Evolutionary conservation across 2,113 vertebrate genomes (phyloP).

Genomic region (Pampusana beccarii): DNA sequence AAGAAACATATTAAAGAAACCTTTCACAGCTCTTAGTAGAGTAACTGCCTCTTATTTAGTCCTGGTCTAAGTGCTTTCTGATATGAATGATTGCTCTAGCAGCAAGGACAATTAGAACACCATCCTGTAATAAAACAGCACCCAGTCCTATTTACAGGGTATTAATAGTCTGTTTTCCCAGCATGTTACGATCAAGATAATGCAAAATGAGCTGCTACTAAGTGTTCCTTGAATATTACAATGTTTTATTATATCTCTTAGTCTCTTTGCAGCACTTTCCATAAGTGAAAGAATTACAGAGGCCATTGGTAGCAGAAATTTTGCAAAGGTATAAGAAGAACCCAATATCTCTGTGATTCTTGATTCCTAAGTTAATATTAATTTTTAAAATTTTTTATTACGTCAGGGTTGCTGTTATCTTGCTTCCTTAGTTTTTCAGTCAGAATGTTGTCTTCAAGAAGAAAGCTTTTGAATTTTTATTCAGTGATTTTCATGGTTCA

Average conservation of each 20-base stretch:
- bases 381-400: not conserved
- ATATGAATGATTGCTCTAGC: slow-evolving; percentile 14
- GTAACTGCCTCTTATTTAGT: slow-evolving; percentile 21
- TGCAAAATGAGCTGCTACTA: slow-evolving; percentile 7
- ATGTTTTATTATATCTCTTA: not conserved
- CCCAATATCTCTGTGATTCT: not conserved
- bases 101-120: slow-evolving; percentile 54
- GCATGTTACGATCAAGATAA: slow-evolving; percentile 9
- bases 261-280: not conserved
- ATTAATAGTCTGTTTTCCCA: slow-evolving; percentile 42
- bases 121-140: slow-evolving; percentile 57
- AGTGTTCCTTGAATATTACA: not conserved
- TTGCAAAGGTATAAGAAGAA: not conserved
- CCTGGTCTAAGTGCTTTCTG: slow-evolving; percentile 24
- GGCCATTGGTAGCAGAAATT: not conserved
- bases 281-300: not conserved
- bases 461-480: not conserved
- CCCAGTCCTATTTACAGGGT: slow-evolving; percentile 30
- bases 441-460: not conserved
- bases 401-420: not conserved
- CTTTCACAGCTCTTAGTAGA: slow-evolving; percentile 9
- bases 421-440: not conserved
- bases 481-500: not conserved
- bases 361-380: not conserved
- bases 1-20: slow-evolving; percentile 35